Evolutionary conservation across 2,797 vertebrate species (phyloP).

Genomic region (Hyperoplus lanceolatus): DNA sequence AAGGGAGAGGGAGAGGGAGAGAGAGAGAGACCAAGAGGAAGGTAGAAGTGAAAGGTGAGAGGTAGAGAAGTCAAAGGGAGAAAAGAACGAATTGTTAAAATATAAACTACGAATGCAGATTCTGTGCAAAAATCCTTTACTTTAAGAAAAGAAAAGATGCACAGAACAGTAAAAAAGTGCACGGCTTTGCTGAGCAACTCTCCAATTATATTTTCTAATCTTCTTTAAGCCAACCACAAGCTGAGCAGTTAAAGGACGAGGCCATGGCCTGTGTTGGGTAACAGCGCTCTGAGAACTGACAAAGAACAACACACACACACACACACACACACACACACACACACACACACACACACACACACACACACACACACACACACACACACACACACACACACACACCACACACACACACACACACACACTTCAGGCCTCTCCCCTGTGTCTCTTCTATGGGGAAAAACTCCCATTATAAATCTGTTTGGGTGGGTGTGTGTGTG

Average conservation of each 20-base stretch:
- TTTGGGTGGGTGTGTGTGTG: conserved; percentile 38
- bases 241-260: conserved; percentile 52
- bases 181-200: conserved; percentile 44
- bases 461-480: conserved; percentile 50
- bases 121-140: conserved; percentile 31
- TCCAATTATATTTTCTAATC: conserved; percentile 60
- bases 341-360: not conserved
- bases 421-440: conserved; percentile 44
- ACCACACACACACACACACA: conserved; percentile 8
- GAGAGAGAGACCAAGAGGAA: no score
- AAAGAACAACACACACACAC: conserved; percentile 8
- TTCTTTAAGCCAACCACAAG: conserved; percentile 43
- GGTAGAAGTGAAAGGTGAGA: not conserved
- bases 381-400: conserved; percentile 4
- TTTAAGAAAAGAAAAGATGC: not conserved
- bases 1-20: not conserved
- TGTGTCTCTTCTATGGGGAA: conserved; percentile 44
- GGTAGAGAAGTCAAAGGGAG: not conserved
- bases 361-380: not conserved
- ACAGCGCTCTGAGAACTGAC: conserved; percentile 38
- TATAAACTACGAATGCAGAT: conserved; percentile 15
- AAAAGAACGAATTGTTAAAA: conserved; percentile 27
- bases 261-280: conserved; percentile 56
- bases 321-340: not conserved
- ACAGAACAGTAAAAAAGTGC: conserved; percentile 37